These are phyloP conservation scores for Eulithis prunata DNA, from an alignment of 2,888 invertebrate species.

Conservation along the genomic window DNA sequence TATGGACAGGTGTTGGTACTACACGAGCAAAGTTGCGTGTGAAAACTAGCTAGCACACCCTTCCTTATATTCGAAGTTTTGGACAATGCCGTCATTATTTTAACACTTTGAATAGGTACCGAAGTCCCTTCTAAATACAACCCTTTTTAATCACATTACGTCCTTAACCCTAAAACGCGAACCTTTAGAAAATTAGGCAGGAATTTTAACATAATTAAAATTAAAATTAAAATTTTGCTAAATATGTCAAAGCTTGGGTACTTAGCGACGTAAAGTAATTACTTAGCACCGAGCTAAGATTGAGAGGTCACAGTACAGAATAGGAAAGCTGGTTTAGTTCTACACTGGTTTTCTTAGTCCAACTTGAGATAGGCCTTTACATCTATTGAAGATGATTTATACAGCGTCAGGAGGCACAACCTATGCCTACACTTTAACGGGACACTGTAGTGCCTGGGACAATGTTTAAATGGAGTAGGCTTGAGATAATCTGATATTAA, in stretches of 20 bases:
- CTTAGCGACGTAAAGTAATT: conserved; percentile 47
- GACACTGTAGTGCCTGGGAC: no score
- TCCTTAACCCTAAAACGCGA: conserved; percentile 40
- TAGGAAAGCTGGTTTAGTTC: background rate
- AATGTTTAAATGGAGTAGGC: no score
- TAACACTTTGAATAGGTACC: conserved; percentile 6
- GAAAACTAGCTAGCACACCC: background rate
- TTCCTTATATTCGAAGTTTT: background rate
- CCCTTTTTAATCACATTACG: conserved; percentile 41
- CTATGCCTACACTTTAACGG: no score
- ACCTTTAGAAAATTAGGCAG: conserved; percentile 40
- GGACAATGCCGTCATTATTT: background rate
- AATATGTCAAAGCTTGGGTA: conserved; percentile 43
- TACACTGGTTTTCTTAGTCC: background rate
- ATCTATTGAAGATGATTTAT: no score
- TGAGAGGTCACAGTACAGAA: conserved; percentile 17
- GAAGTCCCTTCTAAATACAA: conserved; percentile 15
- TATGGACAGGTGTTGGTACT: background rate
- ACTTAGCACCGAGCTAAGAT: conserved; percentile 41
- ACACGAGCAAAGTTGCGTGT: background rate
- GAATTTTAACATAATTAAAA: conserved; percentile 49
- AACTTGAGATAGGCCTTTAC: no score
- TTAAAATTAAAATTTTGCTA: conserved; percentile 49
- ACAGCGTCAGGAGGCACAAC: no score
- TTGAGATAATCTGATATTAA: no score